Base-by-base conservation (phyloP, 2,113 vertebrate genomes). In the Platichthys flesus region DNA sequence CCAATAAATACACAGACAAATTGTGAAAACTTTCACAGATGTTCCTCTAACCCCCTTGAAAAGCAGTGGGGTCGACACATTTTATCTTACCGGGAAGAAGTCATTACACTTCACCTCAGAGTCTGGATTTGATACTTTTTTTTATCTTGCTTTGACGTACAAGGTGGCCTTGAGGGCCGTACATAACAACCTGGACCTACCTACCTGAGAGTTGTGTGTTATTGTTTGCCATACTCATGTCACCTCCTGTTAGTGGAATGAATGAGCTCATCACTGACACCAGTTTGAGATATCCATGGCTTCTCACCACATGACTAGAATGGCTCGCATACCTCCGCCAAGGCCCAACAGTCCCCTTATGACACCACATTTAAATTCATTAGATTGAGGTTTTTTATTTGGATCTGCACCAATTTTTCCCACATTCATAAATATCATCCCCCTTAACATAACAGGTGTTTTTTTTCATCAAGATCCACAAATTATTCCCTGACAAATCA, bases 231-330 rank as follows among this genome's bases (percentile, higher is more conserved):
- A 81, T 70, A 2, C 65, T 88, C 83, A 56, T 91, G 87, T 88
- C 89, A 68, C 83, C 76, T 90, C 81, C 88, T 85, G 84, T 81
- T 84, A 77, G 71, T 73, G 86, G 89, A 91, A 90, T 82, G 79
- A 83, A 90, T 92, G 91, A 93, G 83, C 81, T 92, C 92, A 92
- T 87, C 49, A 74, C 84, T 85, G 88, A 90, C 90, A 85, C 71
- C 75, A 81, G 58, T 61, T 62, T 85, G 84, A 86, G 66, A 59
- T 49, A 85, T 67, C 78, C 78, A 21, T 26, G 67, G 56, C 64
- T 72, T 64, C 72, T 24, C 24, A 40, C 37, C 37, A 2, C 9
- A 40, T 40, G 37, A 40, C 37, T 40, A 12, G 9, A 40, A 40
- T 40, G 37, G 37, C 9, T 2, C 37, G 2, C 37, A 12, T 40